Evolutionary conservation across 53 echinoderm and acorn worm species (phyloP).

Genomic region (Antedon mediterranea): DNA sequence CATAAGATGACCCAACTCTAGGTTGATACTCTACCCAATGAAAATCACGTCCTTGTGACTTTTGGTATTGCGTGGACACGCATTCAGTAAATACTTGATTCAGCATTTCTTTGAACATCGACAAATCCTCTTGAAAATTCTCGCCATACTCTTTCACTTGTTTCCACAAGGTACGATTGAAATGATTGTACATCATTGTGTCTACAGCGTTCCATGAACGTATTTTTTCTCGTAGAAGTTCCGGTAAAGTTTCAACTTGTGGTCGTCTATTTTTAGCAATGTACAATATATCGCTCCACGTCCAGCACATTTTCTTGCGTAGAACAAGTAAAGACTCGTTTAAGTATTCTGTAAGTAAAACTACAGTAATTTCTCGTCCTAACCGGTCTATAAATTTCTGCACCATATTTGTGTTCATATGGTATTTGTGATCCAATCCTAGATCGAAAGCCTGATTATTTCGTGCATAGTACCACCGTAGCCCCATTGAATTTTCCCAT

Average conservation of each 20-base stretch:
- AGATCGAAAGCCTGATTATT: conserved; percentile 69
- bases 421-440: conserved; percentile 46
- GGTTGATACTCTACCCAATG: neutral
- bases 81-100: conserved; percentile 29
- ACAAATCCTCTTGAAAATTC: conserved; percentile 27
- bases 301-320: conserved; percentile 42
- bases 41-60: conserved; percentile 19
- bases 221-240: conserved; percentile 22
- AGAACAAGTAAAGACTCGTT: conserved; percentile 56
- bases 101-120: conserved; percentile 28
- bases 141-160: conserved; percentile 46
- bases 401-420: conserved; percentile 31
- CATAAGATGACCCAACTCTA: neutral
- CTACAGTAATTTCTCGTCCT: conserved; percentile 32
- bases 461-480: conserved; percentile 40
- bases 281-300: conserved; percentile 43
- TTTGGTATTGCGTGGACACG: conserved; percentile 18
- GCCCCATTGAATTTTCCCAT: conserved; percentile 17
- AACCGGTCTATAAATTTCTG: conserved; percentile 25
- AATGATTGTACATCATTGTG: conserved; percentile 34
- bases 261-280: conserved; percentile 43
- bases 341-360: conserved; percentile 58
- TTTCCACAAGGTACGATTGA: conserved; percentile 53
- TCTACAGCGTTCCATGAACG: conserved; percentile 51
- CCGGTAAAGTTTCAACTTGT: conserved; percentile 8